Percentiles rank a stretch among this genome's conserved stretches.
Evolutionary conservation across 1,140 invertebrate species (phyloP).

Genomic region (Prorops nasuta): DNA sequence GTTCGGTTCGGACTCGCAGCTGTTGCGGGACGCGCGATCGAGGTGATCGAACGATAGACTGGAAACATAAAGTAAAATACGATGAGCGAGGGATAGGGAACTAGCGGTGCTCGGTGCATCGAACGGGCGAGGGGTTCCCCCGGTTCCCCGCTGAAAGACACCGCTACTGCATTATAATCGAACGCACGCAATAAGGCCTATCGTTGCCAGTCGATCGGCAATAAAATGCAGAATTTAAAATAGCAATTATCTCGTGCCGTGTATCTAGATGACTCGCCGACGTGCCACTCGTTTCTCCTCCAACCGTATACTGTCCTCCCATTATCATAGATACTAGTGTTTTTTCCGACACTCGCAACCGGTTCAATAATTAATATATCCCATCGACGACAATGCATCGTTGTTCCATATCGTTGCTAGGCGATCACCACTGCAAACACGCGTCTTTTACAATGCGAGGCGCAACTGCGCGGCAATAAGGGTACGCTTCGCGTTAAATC

Average conservation of each 20-base stretch:
- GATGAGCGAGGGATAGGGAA: background rate
- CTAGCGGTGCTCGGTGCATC: too few relatives aligned
- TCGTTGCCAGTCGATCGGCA: constrained; percentile 31
- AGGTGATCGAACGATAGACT: constrained; percentile 20
- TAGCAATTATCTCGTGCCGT: constrained; percentile 40
- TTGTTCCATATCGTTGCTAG: constrained; percentile 37
- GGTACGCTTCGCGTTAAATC: too few relatives aligned
- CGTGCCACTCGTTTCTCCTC: constrained; percentile 12
- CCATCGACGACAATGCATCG: constrained; percentile 37
- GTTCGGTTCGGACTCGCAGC: constrained; percentile 12
- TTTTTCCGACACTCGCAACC: constrained; percentile 1
- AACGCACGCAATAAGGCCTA: constrained; percentile 40
- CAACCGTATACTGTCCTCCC: constrained; percentile 15
- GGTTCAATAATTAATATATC: constrained; percentile 55
- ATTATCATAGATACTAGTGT: constrained; percentile 13
- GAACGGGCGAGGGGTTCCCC: too few relatives aligned
- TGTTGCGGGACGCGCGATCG: constrained; percentile 14
- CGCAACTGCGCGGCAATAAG: too few relatives aligned
- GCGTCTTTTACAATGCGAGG: background rate
- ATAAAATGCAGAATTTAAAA: constrained; percentile 42
- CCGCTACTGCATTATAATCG: constrained; percentile 33
- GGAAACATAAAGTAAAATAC: constrained; percentile 10
- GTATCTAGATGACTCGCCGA: constrained; percentile 31
- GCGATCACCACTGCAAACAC: constrained; percentile 36
- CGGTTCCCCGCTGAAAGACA: too few relatives aligned